phyloP scores from a whole-genome alignment of 2,797 vertebrate genomes.

The Rhynchonycteris naso region DNA sequence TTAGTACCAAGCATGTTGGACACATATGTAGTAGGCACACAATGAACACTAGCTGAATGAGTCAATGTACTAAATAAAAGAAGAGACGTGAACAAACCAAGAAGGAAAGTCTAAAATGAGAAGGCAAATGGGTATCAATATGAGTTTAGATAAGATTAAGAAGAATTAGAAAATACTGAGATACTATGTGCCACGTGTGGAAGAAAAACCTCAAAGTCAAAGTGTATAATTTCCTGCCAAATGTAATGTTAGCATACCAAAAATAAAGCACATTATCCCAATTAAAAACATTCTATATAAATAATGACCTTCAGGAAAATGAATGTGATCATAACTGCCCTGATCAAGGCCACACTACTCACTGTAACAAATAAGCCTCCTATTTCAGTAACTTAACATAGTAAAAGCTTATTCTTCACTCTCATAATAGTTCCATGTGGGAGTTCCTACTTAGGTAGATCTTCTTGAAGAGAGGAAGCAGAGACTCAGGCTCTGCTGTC shows the following conservation, averaged over 20 bases:
- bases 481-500: not conserved
- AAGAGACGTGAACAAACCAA: not conserved
- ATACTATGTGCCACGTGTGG: not conserved
- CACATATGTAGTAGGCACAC: not conserved
- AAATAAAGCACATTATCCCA: not conserved
- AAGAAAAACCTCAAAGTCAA: not conserved
- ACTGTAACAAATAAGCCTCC: not conserved
- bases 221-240: not conserved
- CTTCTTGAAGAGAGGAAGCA: not conserved
- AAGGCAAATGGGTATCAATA: not conserved
- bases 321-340: not conserved
- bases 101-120: not conserved
- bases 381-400: not conserved
- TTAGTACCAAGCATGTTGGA: not conserved
- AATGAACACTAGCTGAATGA: not conserved
- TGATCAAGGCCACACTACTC: not conserved
- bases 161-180: not conserved
- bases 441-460: not conserved
- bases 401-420: conserved; percentile 13
- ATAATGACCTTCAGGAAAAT: conserved; percentile 6
- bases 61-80: not conserved
- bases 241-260: not conserved
- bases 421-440: not conserved
- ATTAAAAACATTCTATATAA: not conserved
- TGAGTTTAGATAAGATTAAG: not conserved